These are phyloP conservation scores for Coecobrya sp. DNA, from an alignment of 2,888 invertebrate genomes.

Conservation along the genomic window DNA sequence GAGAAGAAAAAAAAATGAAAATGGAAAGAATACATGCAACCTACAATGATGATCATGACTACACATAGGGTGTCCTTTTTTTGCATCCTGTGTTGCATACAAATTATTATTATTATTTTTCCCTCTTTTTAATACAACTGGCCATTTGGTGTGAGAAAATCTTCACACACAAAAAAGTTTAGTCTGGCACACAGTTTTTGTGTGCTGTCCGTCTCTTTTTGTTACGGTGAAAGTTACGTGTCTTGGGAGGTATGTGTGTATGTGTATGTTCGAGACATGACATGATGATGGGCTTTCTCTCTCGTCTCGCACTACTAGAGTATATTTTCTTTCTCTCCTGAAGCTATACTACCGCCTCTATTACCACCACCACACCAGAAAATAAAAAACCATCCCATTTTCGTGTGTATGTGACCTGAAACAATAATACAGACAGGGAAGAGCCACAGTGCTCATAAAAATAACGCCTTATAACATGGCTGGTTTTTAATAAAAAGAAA, in stretches of 20 bases:
- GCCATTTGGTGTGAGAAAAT: conserved; percentile 5
- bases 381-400: conserved; percentile 59
- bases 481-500: conserved; percentile 38
- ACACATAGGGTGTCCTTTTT: not conserved
- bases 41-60: not conserved
- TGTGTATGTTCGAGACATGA: not conserved
- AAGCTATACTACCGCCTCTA: conserved; percentile 8
- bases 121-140: not conserved
- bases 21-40: not conserved
- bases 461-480: conserved; percentile 28
- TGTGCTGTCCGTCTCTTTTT: conserved; percentile 49
- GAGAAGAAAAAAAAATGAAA: not conserved
- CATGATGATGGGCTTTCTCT: conserved; percentile 55
- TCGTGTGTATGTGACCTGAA: conserved; percentile 60
- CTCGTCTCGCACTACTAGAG: too few relatives aligned
- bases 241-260: conserved; percentile 39
- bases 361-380: conserved; percentile 31
- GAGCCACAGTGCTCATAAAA: conserved; percentile 38
- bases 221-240: conserved; percentile 47
- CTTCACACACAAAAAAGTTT: not conserved
- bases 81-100: conserved; percentile 28
- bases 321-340: conserved; percentile 14
- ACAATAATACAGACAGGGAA: conserved; percentile 26
- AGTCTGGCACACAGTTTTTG: conserved; percentile 29
- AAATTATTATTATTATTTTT: conserved; percentile 12